Conservation (phyloP, 2,113 vertebrate genomes). For the Thinocorus orbignyianus region DNA sequence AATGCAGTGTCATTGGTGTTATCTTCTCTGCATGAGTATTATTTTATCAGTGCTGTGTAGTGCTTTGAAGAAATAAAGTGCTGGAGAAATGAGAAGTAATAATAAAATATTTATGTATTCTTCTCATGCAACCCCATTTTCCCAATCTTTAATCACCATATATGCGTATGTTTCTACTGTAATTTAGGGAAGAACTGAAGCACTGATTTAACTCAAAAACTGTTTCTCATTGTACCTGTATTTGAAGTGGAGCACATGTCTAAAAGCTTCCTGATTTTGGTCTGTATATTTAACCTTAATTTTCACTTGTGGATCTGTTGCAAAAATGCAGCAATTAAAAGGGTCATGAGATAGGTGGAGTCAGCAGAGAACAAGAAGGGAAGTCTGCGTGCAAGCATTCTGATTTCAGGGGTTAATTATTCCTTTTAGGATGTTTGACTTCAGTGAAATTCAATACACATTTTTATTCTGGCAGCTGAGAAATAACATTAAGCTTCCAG, state of each 20-base stretch:
- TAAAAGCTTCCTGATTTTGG: not conserved
- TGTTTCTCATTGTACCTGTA: not conserved
- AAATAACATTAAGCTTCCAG: not conserved
- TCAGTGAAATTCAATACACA: not conserved
- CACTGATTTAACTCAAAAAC: not conserved
- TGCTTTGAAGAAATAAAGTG: not conserved
- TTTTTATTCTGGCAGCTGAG: not conserved
- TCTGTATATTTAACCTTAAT: not conserved
- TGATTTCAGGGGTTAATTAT: not conserved
- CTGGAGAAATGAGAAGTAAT: not conserved
- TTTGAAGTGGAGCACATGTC: not conserved
- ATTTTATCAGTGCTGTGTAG: not conserved
- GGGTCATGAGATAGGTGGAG: not conserved
- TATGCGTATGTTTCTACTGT: not conserved
- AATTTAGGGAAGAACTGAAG: not conserved
- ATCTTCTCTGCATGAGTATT: not conserved
- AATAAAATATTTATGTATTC: not conserved
- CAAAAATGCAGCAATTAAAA: not conserved
- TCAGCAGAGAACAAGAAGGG: not conserved
- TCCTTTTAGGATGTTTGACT: not conserved
- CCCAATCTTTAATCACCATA: not conserved
- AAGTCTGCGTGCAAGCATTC: not conserved
- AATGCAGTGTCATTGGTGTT: not conserved
- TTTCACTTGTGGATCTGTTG: not conserved
- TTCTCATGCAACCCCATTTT: not conserved